Evolutionary conservation across 64 coral and sea anemone genomes (phyloP).

Genomic region (Exaiptasia diaphana): DNA sequence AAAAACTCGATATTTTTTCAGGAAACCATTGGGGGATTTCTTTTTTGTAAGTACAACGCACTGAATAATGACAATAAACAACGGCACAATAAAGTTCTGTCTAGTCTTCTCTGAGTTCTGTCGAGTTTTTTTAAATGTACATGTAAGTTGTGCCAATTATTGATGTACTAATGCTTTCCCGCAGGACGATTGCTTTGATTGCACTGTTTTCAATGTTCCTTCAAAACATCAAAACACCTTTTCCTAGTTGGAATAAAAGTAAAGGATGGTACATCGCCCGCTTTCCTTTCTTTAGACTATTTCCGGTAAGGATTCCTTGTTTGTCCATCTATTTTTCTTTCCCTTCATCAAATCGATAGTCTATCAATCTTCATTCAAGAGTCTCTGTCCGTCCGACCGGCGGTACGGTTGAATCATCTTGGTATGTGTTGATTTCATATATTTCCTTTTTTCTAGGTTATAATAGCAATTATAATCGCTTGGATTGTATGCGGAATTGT

Average conservation of each 20-base stretch:
- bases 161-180: too few relatives aligned
- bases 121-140: too few relatives aligned
- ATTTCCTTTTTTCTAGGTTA: slow-evolving; percentile 9
- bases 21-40: slow-evolving; percentile 86
- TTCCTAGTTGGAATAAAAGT: background rate
- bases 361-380: too few relatives aligned
- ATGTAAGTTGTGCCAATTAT: too few relatives aligned
- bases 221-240: background rate
- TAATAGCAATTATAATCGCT: slow-evolving; percentile 54
- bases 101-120: too few relatives aligned
- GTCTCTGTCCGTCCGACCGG: background rate
- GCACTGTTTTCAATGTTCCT: background rate
- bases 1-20: too few relatives aligned
- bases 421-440: background rate
- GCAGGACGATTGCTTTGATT: slow-evolving; percentile 57
- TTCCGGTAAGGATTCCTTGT: slow-evolving; percentile 54
- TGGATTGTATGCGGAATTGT: slow-evolving; percentile 63
- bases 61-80: background rate
- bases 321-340: background rate
- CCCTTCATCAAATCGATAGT: background rate
- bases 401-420: background rate
- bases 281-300: slow-evolving; percentile 68
- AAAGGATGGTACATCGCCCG: background rate
- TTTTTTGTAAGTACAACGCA: slow-evolving; percentile 35
- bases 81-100: too few relatives aligned